These are phyloP conservation scores for Drosophila tanythrix DNA, from an alignment of 2,888 invertebrate species.

Conservation along the genomic window DNA sequence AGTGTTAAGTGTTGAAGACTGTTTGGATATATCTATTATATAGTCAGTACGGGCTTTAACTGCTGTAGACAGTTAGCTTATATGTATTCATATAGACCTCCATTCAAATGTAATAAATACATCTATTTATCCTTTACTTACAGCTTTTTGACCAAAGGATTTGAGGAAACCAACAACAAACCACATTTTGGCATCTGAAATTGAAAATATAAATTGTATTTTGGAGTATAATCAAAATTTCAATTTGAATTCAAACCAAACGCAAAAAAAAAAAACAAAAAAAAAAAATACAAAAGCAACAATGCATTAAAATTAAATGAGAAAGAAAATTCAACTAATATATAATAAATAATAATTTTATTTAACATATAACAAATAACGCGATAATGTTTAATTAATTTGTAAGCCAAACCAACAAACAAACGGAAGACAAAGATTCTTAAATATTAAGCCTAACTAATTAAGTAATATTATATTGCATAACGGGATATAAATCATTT, in stretches of 20 bases:
- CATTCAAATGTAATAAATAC: background rate
- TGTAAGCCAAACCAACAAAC: slow-evolving; percentile 83
- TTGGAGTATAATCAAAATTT: slow-evolving; percentile 68
- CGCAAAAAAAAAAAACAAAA: slow-evolving; percentile 36
- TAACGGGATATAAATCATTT: slow-evolving; percentile 41
- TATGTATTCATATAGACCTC: background rate
- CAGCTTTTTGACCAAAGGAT: slow-evolving; percentile 71
- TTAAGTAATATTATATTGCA: slow-evolving; percentile 61
- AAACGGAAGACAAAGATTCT: slow-evolving; percentile 83
- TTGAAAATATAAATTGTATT: slow-evolving; percentile 37
- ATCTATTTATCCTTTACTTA: slow-evolving; percentile 17
- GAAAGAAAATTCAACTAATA: slow-evolving; percentile 41
- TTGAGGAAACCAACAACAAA: slow-evolving; percentile 57
- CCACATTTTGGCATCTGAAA: slow-evolving; percentile 40
- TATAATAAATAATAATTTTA: slow-evolving; percentile 52
- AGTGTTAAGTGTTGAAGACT: background rate
- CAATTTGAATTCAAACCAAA: slow-evolving; percentile 61
- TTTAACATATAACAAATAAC: slow-evolving; percentile 51
- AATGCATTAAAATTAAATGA: slow-evolving; percentile 41
- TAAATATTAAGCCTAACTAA: slow-evolving; percentile 58
- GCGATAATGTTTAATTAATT: slow-evolving; percentile 79
- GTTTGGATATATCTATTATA: background rate
- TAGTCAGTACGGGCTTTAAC: background rate
- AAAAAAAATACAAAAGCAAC: slow-evolving; percentile 43
- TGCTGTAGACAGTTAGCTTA: background rate